Evolutionary conservation across 1,140 invertebrate species (phyloP).

Genomic region (Bombus cullumanus): DNA sequence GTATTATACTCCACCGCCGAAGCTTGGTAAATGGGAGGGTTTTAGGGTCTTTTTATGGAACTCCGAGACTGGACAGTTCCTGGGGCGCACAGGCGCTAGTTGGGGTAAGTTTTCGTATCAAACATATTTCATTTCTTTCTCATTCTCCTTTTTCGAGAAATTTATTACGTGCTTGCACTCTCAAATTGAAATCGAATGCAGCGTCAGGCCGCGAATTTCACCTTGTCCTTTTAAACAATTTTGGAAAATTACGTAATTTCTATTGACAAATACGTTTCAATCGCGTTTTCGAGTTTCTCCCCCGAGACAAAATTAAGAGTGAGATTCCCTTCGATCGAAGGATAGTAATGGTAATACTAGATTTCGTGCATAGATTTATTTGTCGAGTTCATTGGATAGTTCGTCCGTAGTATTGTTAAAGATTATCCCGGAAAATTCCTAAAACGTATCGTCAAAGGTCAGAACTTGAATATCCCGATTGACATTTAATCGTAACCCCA

Average conservation of each 20-base stretch:
- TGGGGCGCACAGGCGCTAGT: conserved; percentile 93
- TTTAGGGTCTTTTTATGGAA: conserved; percentile 94
- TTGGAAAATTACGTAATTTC: too few relatives aligned
- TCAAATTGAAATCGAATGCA: not conserved
- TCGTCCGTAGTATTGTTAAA: too few relatives aligned
- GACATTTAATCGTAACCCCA: conserved; percentile 7
- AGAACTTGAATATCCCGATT: not conserved
- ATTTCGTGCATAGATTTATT: not conserved
- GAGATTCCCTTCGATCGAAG: not conserved
- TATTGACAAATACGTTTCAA: too few relatives aligned
- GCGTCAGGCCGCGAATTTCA: not conserved
- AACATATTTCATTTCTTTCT: not conserved
- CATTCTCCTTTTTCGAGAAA: not conserved
- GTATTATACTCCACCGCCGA: conserved; percentile 90
- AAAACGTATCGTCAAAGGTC: not conserved
- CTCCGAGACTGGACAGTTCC: conserved; percentile 92
- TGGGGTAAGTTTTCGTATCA: conserved; percentile 90
- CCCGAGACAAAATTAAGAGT: not conserved
- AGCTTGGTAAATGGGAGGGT: conserved; percentile 92
- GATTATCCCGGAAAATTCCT: not conserved
- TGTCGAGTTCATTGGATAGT: not conserved
- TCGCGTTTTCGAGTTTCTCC: too few relatives aligned
- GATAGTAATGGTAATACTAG: too few relatives aligned
- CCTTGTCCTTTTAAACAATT: not conserved
- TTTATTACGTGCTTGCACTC: not conserved